Base-by-base conservation (phyloP, 1,140 invertebrate species). In the Ladona fulva region DNA sequence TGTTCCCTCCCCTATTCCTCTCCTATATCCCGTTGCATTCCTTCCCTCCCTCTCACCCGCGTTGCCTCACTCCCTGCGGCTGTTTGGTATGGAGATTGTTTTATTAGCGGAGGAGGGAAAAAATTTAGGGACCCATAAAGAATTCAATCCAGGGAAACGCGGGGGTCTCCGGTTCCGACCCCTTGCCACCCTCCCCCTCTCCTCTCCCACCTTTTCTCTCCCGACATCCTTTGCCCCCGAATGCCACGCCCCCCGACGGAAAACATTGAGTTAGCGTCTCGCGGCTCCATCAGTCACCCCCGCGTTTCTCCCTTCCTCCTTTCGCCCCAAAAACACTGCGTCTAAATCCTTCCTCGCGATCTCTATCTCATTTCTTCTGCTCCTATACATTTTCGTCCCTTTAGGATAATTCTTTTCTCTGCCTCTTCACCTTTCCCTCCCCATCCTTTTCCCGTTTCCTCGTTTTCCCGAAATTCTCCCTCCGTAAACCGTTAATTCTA, bases 31-130 rank as follows among this genome's bases (percentile, higher is more conserved):
- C 52, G n/a, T 66, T 3, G n/a, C n/a, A 66, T 66, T 22, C 52
- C 52, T 6, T 66, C 12, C 52, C 52, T 6, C 14, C 12, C 52
- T 19, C 52, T 12, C 1, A 37, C 52, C 52, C 52, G n/a, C 52
- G 52, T 11, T 52, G 10, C 44, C 44, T 66, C 52, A 66, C 52
- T 19, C 52, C 52, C 52, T 12, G 52, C 16, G 52, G 52, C 52
- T 66, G 52, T 66, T 66, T 66, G 52, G 52, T 66, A 66, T 66
- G 52, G 52, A 66, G 52, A 66, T 66, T 66, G 52, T 66, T 66
- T 66, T 66, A 66, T 66, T 66, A 66, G 16, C n/a, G 52, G 52
- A 66, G 44, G 44, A 52, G 52, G 29, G n/a, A 66, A 66, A 66
- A 66, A 66, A 66, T 66, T 19, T 22, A 22, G 52, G 16, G 14